These are phyloP conservation scores for Drosophila nigritarsus DNA, from an alignment of 2,888 invertebrate species.

Conservation along the genomic window DNA sequence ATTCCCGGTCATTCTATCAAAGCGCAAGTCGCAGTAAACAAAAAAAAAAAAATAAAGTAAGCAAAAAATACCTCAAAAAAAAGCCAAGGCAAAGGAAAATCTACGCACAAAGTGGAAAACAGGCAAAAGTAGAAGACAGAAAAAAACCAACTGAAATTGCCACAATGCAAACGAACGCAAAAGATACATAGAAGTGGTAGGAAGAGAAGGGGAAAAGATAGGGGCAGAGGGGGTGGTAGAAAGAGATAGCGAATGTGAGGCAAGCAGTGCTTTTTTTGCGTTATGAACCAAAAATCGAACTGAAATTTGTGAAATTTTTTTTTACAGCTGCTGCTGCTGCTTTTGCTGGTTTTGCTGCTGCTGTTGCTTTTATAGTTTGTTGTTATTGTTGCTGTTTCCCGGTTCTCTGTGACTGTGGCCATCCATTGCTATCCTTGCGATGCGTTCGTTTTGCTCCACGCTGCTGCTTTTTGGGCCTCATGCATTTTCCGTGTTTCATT, in stretches of 20 bases:
- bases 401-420: constrained; percentile 38
- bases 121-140: constrained; percentile 17
- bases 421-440: constrained; percentile 43
- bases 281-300: constrained; percentile 76
- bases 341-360: constrained; percentile 36
- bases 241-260: constrained; percentile 43
- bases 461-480: constrained; percentile 57
- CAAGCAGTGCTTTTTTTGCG: constrained; percentile 55
- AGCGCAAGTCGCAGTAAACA: constrained; percentile 48
- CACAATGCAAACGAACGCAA: constrained; percentile 31
- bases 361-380: constrained; percentile 14
- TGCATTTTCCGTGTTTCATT: constrained; percentile 81
- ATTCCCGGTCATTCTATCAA: constrained; percentile 55
- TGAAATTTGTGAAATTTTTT: constrained; percentile 63
- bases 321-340: constrained; percentile 20
- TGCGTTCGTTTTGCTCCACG: constrained; percentile 37
- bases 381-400: constrained; percentile 16
- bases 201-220: not conserved
- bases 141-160: constrained; percentile 26
- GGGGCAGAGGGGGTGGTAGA: not conserved
- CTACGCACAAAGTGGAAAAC: constrained; percentile 77
- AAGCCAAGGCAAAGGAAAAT: constrained; percentile 52
- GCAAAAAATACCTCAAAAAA: constrained; percentile 32
- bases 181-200: not conserved
- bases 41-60: constrained; percentile 28